Conservation (phyloP, 2,113 vertebrate genomes). For the Coreoperca whiteheadi region DNA sequence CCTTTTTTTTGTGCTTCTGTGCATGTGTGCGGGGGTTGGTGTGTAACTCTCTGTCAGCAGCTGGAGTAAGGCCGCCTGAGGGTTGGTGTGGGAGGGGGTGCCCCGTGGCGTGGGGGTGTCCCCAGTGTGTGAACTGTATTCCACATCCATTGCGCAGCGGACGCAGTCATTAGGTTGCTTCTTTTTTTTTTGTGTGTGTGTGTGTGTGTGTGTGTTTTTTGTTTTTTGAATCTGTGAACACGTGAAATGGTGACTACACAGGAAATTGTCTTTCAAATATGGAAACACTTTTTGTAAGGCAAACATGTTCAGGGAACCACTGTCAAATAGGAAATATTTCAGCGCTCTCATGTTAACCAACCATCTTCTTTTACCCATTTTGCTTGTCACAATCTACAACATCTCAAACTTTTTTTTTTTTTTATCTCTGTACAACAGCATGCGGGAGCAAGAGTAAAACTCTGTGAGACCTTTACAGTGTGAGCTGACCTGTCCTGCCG, state of each 20-base stretch:
- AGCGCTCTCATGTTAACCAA: neutral
- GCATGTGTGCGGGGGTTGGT: neutral
- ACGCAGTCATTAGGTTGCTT: constrained; percentile 5
- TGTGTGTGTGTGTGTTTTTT: too few species aligned
- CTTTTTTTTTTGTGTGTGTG: neutral
- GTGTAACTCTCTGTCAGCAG: constrained; percentile 38
- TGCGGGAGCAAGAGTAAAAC: neutral
- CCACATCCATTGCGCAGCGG: constrained; percentile 52
- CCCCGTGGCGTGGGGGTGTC: constrained; percentile 67
- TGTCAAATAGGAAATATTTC: constrained; percentile 29
- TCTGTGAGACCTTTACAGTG: neutral
- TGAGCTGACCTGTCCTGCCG: too few species aligned
- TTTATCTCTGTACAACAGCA: neutral
- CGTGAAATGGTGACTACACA: neutral
- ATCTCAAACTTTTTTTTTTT: neutral
- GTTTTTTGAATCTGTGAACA: neutral
- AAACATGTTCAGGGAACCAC: constrained; percentile 6
- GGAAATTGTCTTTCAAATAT: constrained; percentile 7
- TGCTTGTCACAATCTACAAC: neutral
- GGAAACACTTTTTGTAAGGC: constrained; percentile 8
- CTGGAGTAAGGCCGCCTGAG: constrained; percentile 38
- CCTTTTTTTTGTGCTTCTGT: constrained; percentile 17
- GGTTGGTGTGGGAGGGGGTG: constrained; percentile 62
- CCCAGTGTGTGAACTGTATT: constrained; percentile 26
- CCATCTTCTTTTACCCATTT: neutral